Percentiles rank a stretch among this genome's conserved stretches.
Conservation (phyloP, 2,797 vertebrate species). For the Cetoscarus ocellatus region DNA sequence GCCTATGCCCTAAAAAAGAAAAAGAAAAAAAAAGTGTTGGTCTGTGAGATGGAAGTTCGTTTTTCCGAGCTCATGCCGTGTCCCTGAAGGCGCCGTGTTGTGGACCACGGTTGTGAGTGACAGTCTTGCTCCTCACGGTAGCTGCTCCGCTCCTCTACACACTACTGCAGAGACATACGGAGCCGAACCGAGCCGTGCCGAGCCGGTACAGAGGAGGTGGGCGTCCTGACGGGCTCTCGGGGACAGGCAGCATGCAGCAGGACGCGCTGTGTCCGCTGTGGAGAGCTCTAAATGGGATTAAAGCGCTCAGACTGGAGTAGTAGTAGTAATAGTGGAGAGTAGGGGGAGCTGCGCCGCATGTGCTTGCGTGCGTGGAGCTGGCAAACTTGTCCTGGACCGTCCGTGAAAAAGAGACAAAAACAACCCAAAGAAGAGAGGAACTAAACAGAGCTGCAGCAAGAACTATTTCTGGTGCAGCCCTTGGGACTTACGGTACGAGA, state of each 20-base stretch:
- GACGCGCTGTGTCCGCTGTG: conserved; percentile 37
- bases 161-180: conserved; percentile 37
- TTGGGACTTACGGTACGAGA: conserved; percentile 19
- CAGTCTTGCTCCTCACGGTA: conserved; percentile 75
- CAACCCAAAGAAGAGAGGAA: conserved; percentile 8
- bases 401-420: not conserved
- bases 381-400: conserved; percentile 55
- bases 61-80: conserved; percentile 26
- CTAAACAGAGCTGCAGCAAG: not conserved
- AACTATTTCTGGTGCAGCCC: conserved; percentile 11
- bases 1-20: too few relatives aligned
- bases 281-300: conserved; percentile 67
- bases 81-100: conserved; percentile 63
- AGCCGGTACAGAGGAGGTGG: conserved; percentile 44
- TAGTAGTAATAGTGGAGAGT: conserved; percentile 47
- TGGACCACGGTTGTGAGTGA: conserved; percentile 72
- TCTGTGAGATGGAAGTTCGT: not conserved
- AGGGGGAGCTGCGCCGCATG: conserved; percentile 68
- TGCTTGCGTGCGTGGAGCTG: conserved; percentile 50
- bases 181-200: conserved; percentile 30
- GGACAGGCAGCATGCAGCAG: conserved; percentile 28
- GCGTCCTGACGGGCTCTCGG: conserved; percentile 3
- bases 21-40: not conserved
- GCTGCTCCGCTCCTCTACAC: conserved; percentile 55
- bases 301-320: conserved; percentile 50